A percentile compares a stretch with the other conserved stretches of the same genome.
phyloP scores from a whole-genome alignment of 2,888 invertebrate species.

The Tiliacea citrago region DNA sequence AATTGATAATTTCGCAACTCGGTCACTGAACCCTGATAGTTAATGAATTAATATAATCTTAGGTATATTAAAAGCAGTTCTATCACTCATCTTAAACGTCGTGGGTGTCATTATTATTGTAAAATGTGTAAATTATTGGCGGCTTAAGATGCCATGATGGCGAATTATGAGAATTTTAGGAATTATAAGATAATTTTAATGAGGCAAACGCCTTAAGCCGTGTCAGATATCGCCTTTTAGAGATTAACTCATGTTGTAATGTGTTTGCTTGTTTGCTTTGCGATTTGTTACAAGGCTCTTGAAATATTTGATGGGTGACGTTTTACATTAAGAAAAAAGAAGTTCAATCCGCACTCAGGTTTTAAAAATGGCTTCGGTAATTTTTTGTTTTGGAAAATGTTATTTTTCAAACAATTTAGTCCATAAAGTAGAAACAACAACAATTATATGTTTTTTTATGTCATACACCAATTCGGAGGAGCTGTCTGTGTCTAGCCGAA shows the following conservation, averaged over 20 bases:
- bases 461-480: conserved; percentile 30
- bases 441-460: conserved; percentile 6
- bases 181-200: conserved; percentile 55
- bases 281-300: conserved; percentile 7
- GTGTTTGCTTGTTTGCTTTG: conserved; percentile 35
- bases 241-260: conserved; percentile 51
- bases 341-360: not conserved
- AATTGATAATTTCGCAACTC: conserved; percentile 7
- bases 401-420: conserved; percentile 6
- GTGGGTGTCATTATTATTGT: conserved; percentile 61
- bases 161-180: conserved; percentile 46
- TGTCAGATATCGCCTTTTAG: conserved; percentile 31
- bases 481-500: conserved; percentile 43
- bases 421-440: not conserved
- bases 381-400: not conserved
- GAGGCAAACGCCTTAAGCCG: conserved; percentile 37
- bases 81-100: conserved; percentile 49
- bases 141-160: conserved; percentile 48
- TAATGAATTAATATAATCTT: conserved; percentile 57
- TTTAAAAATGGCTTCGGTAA: not conserved
- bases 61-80: conserved; percentile 42
- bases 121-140: conserved; percentile 53
- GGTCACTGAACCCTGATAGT: conserved; percentile 29
- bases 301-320: not conserved
- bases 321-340: not conserved